Conservation (phyloP, 1,140 invertebrate species). For the Drosophila pandora region DNA sequence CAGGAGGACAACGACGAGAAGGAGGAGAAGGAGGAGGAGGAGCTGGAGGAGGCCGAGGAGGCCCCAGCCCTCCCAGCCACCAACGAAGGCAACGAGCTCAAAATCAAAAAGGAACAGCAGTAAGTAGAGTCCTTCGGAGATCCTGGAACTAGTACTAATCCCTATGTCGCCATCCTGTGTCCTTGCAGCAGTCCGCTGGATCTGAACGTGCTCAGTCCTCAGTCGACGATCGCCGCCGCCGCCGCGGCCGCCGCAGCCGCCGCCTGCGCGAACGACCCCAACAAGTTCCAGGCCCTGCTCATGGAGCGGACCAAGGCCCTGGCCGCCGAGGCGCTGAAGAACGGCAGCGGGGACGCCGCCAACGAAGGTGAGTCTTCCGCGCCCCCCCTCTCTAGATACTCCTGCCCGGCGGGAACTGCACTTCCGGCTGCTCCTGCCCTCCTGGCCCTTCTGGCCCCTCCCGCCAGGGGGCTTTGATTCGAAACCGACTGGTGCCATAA, state of each 20-base stretch:
- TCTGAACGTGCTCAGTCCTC: slow-evolving; percentile 77
- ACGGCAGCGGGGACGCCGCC: slow-evolving; percentile 42
- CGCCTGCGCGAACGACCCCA: slow-evolving; percentile 84
- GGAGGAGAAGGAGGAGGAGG: slow-evolving; percentile 27
- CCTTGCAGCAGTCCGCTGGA: slow-evolving; percentile 69
- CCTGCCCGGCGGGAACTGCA: background rate
- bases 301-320: slow-evolving; percentile 91
- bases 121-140: slow-evolving; percentile 43
- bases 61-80: slow-evolving; percentile 23
- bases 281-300: slow-evolving; percentile 90
- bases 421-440: slow-evolving; percentile 14
- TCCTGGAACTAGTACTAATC: too few relatives aligned
- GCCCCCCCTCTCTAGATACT: too few relatives aligned
- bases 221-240: slow-evolving; percentile 75
- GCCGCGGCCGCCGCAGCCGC: slow-evolving; percentile 78
- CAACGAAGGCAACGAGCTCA: slow-evolving; percentile 56
- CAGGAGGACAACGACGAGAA: slow-evolving; percentile 3
- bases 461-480: slow-evolving; percentile 15
- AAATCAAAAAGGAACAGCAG: slow-evolving; percentile 83
- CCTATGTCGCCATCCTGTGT: too few relatives aligned
- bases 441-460: background rate
- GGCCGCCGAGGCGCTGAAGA: slow-evolving; percentile 85
- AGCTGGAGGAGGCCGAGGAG: slow-evolving; percentile 32
- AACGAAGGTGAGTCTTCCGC: slow-evolving; percentile 77
- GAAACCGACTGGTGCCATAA: slow-evolving; percentile 22